These are phyloP conservation scores for Volucella bombylans DNA, from an alignment of 2,888 invertebrate species.

Conservation along the genomic window DNA sequence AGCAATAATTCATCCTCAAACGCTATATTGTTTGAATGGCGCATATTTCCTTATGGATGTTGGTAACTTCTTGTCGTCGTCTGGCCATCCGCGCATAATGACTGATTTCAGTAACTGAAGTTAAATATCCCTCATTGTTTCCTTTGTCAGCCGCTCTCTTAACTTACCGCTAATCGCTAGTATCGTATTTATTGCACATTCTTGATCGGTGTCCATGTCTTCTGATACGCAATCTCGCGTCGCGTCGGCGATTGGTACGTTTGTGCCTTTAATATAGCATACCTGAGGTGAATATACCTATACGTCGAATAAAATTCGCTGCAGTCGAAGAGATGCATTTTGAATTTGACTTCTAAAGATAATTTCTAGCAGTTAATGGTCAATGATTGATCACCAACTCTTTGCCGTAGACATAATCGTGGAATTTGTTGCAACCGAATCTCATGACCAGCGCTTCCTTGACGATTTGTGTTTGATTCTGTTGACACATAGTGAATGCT, in stretches of 20 bases:
- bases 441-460: conserved; percentile 77
- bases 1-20: too few relatives aligned
- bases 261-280: conserved; percentile 75
- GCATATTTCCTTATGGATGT: conserved; percentile 16
- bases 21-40: conserved; percentile 19
- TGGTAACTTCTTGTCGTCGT: conserved; percentile 1
- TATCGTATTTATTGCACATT: neutral
- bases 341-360: conserved; percentile 75
- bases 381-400: conserved; percentile 74
- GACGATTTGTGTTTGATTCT: conserved; percentile 16
- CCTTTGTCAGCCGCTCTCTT: too few relatives aligned
- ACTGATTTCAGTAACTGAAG: too few relatives aligned
- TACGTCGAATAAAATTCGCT: conserved; percentile 75
- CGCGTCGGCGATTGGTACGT: conserved; percentile 74
- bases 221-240: conserved; percentile 64
- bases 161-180: conserved; percentile 3
- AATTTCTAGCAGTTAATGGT: conserved; percentile 76
- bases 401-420: conserved; percentile 77
- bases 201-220: neutral
- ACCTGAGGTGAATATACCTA: conserved; percentile 75
- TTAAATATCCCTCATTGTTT: too few relatives aligned
- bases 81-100: too few relatives aligned
- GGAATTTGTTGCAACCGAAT: conserved; percentile 76
- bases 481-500: conserved; percentile 74
- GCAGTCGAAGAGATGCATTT: conserved; percentile 71